Conservation (phyloP, 2,797 vertebrate genomes). For the Nasua narica region DNA sequence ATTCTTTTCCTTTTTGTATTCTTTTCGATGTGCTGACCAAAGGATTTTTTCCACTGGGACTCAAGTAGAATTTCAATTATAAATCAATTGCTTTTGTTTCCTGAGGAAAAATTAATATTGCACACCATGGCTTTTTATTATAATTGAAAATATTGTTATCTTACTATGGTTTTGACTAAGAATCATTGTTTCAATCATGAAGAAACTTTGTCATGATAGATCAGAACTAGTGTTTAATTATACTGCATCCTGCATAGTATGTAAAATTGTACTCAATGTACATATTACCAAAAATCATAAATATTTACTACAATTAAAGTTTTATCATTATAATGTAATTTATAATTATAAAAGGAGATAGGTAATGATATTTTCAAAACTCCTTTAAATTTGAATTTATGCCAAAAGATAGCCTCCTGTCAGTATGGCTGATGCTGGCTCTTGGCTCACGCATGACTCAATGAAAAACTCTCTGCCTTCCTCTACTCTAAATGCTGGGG, state of each 20-base stretch:
- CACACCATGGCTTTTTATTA: neutral
- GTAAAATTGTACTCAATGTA: neutral
- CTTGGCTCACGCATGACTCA: neutral
- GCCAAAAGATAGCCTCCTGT: neutral
- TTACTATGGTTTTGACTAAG: neutral
- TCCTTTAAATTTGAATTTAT: neutral
- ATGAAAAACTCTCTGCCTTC: neutral
- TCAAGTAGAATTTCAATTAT: neutral
- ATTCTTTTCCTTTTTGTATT: neutral
- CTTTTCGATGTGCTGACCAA: neutral
- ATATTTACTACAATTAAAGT: neutral
- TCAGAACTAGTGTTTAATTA: neutral
- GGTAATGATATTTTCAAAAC: neutral
- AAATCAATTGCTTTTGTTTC: slow-evolving; percentile 3
- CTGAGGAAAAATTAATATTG: neutral
- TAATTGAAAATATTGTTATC: slow-evolving; percentile 13
- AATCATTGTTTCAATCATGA: neutral
- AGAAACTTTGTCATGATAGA: neutral
- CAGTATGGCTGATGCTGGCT: neutral
- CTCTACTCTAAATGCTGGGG: neutral
- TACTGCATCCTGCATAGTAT: neutral
- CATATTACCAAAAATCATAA: neutral
- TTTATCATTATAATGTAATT: neutral
- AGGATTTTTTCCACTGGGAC: neutral
- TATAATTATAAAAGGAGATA: neutral